Conservation (phyloP, 2,888 invertebrate species). For the Priocnemis perturbator region DNA sequence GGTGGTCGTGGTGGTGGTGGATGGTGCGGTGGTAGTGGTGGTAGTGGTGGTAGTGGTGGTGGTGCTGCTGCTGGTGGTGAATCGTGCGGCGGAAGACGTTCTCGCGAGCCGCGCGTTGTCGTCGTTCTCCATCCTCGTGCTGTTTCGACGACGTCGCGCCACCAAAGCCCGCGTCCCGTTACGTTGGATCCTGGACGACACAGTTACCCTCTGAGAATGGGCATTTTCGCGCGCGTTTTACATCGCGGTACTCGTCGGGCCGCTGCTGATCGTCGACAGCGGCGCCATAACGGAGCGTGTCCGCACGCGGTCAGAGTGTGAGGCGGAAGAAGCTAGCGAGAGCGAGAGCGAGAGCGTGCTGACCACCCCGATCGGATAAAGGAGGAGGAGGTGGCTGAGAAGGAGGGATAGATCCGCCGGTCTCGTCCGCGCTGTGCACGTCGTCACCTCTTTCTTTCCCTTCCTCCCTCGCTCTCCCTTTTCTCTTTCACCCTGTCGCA, state of each 20-base stretch:
- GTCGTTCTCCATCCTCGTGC: slow-evolving; percentile 15
- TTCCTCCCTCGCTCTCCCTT: too few species aligned
- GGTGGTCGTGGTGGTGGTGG: slow-evolving; percentile 44
- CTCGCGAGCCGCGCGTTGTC: slow-evolving; percentile 32
- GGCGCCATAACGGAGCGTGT: slow-evolving; percentile 52
- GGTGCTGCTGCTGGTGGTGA: slow-evolving; percentile 35
- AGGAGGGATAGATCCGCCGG: background rate
- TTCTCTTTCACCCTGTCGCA: too few species aligned
- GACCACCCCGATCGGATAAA: background rate
- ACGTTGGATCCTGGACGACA: background rate
- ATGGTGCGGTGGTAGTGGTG: slow-evolving; percentile 12
- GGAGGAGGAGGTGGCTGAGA: background rate
- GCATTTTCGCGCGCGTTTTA: slow-evolving; percentile 33
- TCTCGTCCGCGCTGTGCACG: background rate
- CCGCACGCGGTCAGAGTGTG: slow-evolving; percentile 32
- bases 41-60: slow-evolving; percentile 28
- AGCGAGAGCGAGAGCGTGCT: too few species aligned
- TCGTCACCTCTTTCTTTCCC: too few species aligned
- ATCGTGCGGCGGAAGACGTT: slow-evolving; percentile 21
- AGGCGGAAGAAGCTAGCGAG: slow-evolving; percentile 2
- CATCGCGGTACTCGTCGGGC: slow-evolving; percentile 41
- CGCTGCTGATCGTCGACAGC: slow-evolving; percentile 41
- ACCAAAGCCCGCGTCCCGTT: too few species aligned
- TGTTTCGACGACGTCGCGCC: slow-evolving; percentile 14
- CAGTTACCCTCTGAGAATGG: slow-evolving; percentile 26